These are phyloP conservation scores for Nanorana parkeri DNA, from an alignment of 2,113 vertebrate species.

Conservation along the genomic window DNA sequence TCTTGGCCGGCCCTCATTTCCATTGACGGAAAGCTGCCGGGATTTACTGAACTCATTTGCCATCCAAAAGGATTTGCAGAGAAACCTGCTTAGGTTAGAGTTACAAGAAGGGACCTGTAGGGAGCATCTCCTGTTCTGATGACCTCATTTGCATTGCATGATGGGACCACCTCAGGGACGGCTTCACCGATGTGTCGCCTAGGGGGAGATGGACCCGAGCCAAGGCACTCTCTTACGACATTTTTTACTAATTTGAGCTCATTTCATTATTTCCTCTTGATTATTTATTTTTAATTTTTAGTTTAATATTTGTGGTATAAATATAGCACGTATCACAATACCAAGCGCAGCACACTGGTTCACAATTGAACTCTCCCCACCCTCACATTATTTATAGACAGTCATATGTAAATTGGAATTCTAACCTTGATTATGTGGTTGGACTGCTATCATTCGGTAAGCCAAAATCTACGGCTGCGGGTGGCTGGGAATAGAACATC, in stretches of 20 bases:
- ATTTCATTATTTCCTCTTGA: no score
- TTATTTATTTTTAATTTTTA: no score
- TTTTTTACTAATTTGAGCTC: no score
- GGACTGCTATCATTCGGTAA: no score
- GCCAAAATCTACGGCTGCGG: no score
- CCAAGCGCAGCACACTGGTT: no score
- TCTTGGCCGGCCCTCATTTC: constrained; percentile 26
- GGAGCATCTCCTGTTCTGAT: not conserved
- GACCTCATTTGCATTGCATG: constrained; percentile 35
- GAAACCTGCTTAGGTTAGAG: not conserved
- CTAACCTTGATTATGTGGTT: no score
- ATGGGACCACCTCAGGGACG: not conserved
- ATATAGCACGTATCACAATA: no score
- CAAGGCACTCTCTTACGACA: no score
- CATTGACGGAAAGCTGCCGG: constrained; percentile 39
- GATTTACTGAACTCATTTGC: constrained; percentile 40
- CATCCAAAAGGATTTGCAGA: constrained; percentile 39
- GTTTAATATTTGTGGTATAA: no score
- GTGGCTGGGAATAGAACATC: no score
- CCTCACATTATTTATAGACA: constrained; percentile 24
- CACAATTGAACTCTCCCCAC: no score
- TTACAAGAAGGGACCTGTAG: constrained; percentile 31
- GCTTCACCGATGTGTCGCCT: not conserved
- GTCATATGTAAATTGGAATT: not conserved
- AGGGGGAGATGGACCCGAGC: not conserved